Evolutionary conservation across 2,113 vertebrate species (phyloP), one percentile per base, ranked within the genome.

Genomic region (Proterorhinus semilunaris): DNA sequence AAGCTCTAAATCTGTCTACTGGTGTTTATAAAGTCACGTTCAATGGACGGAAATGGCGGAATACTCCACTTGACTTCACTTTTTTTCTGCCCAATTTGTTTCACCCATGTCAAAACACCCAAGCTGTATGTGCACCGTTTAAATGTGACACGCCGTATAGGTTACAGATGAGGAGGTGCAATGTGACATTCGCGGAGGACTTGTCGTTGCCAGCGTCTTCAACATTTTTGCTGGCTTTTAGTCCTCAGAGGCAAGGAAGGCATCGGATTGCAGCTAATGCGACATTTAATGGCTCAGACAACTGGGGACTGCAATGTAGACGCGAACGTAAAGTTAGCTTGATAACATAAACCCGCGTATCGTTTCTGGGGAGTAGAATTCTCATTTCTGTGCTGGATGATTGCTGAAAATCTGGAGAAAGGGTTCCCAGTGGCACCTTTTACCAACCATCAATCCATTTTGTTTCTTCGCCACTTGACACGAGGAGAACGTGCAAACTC

Each of bases 11-110:
- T 86, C 84, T 76, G 71, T 53, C 54, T 65, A 57, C 76, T 66
- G 36, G 68, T 88, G 80, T 91, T 88, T 88, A 88, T 70, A 81
- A 78, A 65, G 63, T 87, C 78, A 80, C 69, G 59, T 53, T 66
- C 58, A 75, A 78, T 78, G 71, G 72, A 69, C 75, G 67, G 76
- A 84, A 84, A 83, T 79, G 55, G 66, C 79, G 71, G 65, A 79
- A 81, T 80, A 72, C 27, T 53, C 49, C 75, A 88, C 83, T 85
- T 75, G 70, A 83, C 68, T 84, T 21, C 62, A 62, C 61, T 62
- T 70, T 80, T 70, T 80, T 57, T 59, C 52, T 70, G 66, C 42
- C 43, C 67, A 62, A 69, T 73, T 72, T 43, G 62, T 76, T 81
- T 74, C 52, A 47, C 10, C 51, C 62, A 80, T 58, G 66, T 58